Evolutionary conservation across 2,113 vertebrate genomes (phyloP).

Genomic region (Lagopus muta): DNA sequence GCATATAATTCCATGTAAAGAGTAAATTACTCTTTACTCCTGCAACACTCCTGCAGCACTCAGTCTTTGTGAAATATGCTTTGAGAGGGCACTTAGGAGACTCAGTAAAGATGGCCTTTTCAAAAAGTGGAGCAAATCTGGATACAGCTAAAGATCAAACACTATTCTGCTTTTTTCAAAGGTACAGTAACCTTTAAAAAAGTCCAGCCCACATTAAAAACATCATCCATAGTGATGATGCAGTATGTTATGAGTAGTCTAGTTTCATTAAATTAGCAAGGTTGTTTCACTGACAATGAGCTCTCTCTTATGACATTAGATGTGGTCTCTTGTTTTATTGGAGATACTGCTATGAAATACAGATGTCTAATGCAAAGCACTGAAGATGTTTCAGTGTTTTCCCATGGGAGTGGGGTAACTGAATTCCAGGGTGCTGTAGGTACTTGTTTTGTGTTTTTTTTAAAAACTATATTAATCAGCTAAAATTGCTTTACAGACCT

Average conservation of each 20-base stretch:
- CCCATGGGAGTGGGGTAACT: background rate
- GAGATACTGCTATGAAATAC: background rate
- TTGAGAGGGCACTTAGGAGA: background rate
- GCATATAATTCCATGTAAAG: background rate
- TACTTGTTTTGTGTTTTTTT: background rate
- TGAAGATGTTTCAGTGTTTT: background rate
- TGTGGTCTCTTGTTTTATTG: background rate
- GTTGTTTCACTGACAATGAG: background rate
- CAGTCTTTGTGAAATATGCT: background rate
- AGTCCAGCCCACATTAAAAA: background rate
- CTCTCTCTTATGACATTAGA: background rate
- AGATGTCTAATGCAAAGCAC: background rate
- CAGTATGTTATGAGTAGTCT: background rate
- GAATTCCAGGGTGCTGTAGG: background rate
- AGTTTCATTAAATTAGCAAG: background rate
- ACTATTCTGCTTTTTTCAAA: background rate
- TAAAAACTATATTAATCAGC: background rate
- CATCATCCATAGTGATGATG: background rate
- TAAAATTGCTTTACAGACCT: background rate
- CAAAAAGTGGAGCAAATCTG: background rate
- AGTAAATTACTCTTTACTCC: background rate
- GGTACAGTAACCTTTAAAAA: background rate
- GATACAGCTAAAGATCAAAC: background rate
- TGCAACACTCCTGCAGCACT: background rate
- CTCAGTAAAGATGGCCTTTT: background rate